A percentile compares a stretch with the other conserved stretches of the same genome.
phyloP scores from a whole-genome alignment of 2,888 invertebrate species.

The Plebejus argus region DNA sequence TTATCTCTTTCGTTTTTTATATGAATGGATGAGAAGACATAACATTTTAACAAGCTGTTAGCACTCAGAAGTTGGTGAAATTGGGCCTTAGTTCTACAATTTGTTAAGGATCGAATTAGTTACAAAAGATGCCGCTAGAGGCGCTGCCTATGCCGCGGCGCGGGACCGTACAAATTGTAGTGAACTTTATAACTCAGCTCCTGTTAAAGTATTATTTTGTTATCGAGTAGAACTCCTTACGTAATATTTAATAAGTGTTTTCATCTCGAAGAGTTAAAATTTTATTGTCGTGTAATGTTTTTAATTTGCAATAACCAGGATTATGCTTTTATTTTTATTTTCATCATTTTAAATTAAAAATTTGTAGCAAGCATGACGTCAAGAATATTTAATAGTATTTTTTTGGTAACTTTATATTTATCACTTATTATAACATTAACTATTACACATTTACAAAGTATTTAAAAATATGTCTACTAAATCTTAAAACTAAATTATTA shows the following conservation, averaged over 20 bases:
- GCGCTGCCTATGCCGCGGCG: neutral
- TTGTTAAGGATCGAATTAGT: neutral
- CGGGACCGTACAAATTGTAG: neutral
- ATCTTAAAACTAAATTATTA: no score
- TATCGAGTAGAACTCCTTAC: conserved; percentile 13
- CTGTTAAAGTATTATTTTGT: conserved; percentile 17
- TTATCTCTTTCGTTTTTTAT: no score
- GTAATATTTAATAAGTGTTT: conserved; percentile 16
- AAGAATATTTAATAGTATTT: neutral
- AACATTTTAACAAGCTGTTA: no score
- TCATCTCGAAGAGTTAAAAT: conserved; percentile 20
- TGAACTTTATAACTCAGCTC: neutral
- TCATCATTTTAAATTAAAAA: neutral
- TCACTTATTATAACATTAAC: no score
- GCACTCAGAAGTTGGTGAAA: neutral
- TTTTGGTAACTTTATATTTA: no score
- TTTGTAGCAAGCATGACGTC: neutral
- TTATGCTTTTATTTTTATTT: conserved; percentile 1
- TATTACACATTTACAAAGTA: neutral
- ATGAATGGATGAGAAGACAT: no score
- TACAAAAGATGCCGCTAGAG: neutral
- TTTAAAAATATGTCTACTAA: no score
- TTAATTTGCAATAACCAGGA: neutral
- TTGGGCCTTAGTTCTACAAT: neutral
- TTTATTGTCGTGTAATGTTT: neutral